Base-by-base conservation (phyloP, 2,888 invertebrate species). In the Toxonevra muliebris region DNA sequence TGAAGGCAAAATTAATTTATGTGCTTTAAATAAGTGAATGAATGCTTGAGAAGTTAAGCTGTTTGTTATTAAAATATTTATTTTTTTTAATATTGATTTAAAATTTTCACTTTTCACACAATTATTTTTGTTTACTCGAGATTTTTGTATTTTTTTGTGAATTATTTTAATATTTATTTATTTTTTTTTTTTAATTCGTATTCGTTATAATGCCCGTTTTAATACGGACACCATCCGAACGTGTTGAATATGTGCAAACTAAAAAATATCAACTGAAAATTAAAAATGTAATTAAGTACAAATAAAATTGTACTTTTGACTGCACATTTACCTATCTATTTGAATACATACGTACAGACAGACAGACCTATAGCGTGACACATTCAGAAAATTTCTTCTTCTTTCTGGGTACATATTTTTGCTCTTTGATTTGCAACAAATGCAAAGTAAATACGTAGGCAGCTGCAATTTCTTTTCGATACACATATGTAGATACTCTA, bases 201-300 rank as follows among this genome's bases (percentile, higher is more conserved):
- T 69, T 70, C 61, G 74, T 74, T 72, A 48, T 41, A 77, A 74
- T 74, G 73, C 71, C 74, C 75, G 72, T 73, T 70, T 63, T 63
- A 72, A 71, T 73, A 76, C 79, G 79, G 76, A 78, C 78, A 78
- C 77, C 78, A 78, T 76, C 76, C 78, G 79, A 75, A 79, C 77
- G 76, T 74, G 78, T 81, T 73, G 86, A 75, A 76, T 76, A 73
- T 68, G 76, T 75, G 77, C 75, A 75, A 80, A 82, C 82, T 81
- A 71, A 81, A 78, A 72, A 74, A 75, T 73, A 7, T 50, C 20
- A 55, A 9, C 55, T 55, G 54, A 1, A 19, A 12, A 13, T 54
- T 54, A 30, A 62, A 43, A 54, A 62, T 62, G 43, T 43, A 54
- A 62, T 62, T 54, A 20, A 61, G 15, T 30, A 10, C n/a, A n/a